A percentile compares a stretch with the other conserved stretches of the same genome.
These are phyloP conservation scores for Priocnemis perturbator DNA, from an alignment of 2,888 invertebrate genomes.

Conservation along the genomic window DNA sequence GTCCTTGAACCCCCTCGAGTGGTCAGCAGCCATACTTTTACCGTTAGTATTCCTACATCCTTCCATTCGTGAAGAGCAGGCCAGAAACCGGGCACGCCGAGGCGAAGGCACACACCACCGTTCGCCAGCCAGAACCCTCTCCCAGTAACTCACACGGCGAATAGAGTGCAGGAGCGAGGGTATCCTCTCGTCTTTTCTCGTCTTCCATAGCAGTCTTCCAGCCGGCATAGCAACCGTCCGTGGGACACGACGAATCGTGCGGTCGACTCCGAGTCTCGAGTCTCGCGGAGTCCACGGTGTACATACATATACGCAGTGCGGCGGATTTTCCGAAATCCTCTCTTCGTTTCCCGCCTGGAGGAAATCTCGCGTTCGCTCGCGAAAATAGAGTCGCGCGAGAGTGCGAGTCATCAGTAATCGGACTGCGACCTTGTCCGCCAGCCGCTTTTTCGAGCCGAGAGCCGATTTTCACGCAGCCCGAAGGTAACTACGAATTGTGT, in stretches of 20 bases:
- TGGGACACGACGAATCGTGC: slow-evolving; percentile 23
- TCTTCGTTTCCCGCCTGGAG: too few relatives aligned
- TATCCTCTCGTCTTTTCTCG: background rate
- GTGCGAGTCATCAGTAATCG: too few relatives aligned
- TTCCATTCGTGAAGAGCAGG: slow-evolving; percentile 64
- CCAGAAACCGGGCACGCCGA: slow-evolving; percentile 7
- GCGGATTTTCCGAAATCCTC: too few relatives aligned
- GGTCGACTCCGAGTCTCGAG: too few relatives aligned
- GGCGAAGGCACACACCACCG: slow-evolving; percentile 19
- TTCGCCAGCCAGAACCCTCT: slow-evolving; percentile 36
- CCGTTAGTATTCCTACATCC: slow-evolving; percentile 71
- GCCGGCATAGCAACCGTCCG: slow-evolving; percentile 56
- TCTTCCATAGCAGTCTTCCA: slow-evolving; percentile 6
- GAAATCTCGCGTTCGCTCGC: too few relatives aligned
- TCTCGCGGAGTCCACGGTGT: too few relatives aligned
- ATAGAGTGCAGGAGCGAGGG: background rate
- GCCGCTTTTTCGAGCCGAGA: too few relatives aligned
- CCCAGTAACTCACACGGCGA: slow-evolving; percentile 60
- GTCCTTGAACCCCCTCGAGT: slow-evolving; percentile 69
- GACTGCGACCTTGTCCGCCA: too few relatives aligned
- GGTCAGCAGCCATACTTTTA: slow-evolving; percentile 67
- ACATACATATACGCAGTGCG: too few relatives aligned
- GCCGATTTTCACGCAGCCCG: too few relatives aligned
- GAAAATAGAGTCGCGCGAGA: too few relatives aligned
- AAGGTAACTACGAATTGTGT: too few relatives aligned